Conservation (phyloP, 2,888 invertebrate species). For the Teleogryllus oceanicus region DNA sequence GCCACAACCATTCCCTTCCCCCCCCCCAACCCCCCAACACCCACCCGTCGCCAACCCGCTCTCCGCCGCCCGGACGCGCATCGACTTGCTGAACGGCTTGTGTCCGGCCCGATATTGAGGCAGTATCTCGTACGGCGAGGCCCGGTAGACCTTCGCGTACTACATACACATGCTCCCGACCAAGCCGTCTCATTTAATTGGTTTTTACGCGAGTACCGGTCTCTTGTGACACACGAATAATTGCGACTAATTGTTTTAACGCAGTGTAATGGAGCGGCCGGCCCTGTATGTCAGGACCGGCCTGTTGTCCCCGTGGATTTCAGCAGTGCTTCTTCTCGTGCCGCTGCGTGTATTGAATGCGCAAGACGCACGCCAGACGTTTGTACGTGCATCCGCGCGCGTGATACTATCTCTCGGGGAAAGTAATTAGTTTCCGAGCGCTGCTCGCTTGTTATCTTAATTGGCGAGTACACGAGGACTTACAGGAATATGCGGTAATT, state of each 20-base stretch:
- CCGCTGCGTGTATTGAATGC: not conserved
- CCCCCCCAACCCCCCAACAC: too few species aligned
- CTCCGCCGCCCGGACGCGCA: not conserved
- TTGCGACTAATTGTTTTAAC: conserved; percentile 18
- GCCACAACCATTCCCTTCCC: too few species aligned
- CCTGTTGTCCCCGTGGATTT: too few species aligned
- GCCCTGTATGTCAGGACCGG: not conserved
- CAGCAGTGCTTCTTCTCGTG: too few species aligned
- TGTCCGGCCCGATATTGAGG: not conserved
- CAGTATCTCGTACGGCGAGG: not conserved
- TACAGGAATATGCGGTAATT: not conserved
- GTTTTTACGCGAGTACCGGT: not conserved
- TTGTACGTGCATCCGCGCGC: not conserved
- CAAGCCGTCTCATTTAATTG: conserved; percentile 4
- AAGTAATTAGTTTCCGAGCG: not conserved
- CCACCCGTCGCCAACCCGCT: too few species aligned
- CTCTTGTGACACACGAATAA: not conserved
- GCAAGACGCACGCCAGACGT: not conserved
- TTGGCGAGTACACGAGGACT: not conserved
- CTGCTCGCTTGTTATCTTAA: not conserved
- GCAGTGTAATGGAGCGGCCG: not conserved
- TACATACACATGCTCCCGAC: conserved; percentile 1
- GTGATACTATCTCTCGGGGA: not conserved
- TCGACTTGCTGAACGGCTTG: not conserved
- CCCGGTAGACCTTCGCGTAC: not conserved